Percentiles rank a stretch among this genome's conserved stretches.
These are phyloP conservation scores for Poecile montanus DNA, from an alignment of 2,797 vertebrate species.

Conservation along the genomic window DNA sequence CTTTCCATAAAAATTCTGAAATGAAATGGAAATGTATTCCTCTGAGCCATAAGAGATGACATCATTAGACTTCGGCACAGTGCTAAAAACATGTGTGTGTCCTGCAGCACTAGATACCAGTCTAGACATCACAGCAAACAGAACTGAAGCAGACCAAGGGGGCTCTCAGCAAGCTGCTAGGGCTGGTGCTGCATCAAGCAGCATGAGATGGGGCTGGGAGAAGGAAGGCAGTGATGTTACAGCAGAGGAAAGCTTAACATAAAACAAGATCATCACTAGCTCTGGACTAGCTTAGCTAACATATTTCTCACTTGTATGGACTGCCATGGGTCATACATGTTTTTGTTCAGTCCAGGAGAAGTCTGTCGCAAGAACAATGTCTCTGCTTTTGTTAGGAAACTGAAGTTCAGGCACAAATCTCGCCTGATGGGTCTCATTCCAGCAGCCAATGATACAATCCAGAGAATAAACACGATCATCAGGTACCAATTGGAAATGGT, in stretches of 20 bases:
- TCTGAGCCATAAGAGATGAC: background rate
- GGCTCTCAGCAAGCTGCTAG: background rate
- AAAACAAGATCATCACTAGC: background rate
- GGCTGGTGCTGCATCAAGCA: background rate
- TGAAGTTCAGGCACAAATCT: constrained; percentile 23
- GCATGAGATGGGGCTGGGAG: background rate
- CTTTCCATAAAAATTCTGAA: constrained; percentile 5
- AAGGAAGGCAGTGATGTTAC: background rate
- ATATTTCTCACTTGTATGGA: background rate
- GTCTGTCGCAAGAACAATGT: constrained; percentile 53
- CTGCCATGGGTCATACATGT: background rate
- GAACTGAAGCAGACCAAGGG: background rate
- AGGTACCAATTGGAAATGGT: background rate
- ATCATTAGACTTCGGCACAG: background rate
- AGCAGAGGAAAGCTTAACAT: background rate
- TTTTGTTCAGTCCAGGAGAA: constrained; percentile 33
- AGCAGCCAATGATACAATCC: background rate
- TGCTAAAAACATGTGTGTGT: background rate
- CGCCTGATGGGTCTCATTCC: background rate
- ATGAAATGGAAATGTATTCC: background rate
- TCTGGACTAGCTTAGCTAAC: background rate
- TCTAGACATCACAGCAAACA: background rate
- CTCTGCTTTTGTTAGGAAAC: constrained; percentile 53
- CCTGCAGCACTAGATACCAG: background rate
- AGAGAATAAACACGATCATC: background rate